phyloP scores from a whole-genome alignment of 2,888 invertebrate species.

The Drosophila anomalata region DNA sequence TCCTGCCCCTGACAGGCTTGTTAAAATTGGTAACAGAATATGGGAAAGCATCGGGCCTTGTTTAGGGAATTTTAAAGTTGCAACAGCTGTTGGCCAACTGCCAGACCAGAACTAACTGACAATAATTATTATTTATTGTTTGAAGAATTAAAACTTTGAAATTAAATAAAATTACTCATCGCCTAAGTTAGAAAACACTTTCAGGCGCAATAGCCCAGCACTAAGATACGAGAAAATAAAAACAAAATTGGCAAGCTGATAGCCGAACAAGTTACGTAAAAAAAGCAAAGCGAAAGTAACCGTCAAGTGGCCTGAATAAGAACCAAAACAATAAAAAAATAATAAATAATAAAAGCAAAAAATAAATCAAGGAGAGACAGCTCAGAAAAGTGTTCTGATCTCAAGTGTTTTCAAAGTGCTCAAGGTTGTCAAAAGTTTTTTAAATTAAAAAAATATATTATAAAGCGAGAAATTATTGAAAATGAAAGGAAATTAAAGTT shows the following conservation, averaged over 20 bases:
- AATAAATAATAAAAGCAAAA: not conserved
- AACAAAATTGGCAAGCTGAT: conserved; percentile 31
- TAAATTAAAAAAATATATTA: not conserved
- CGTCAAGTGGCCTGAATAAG: conserved; percentile 26
- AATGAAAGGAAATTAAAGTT: not conserved
- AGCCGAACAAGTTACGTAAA: conserved; percentile 14
- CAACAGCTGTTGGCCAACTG: conserved; percentile 58
- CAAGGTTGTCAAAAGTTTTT: not conserved
- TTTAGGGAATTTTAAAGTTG: conserved; percentile 7
- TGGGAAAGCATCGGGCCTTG: conserved; percentile 2
- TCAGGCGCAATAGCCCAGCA: conserved; percentile 10
- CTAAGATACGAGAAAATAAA: not conserved
- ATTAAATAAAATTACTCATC: conserved; percentile 10
- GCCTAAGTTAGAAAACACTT: conserved; percentile 9
- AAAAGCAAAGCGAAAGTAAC: conserved; percentile 21
- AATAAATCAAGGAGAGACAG: not conserved
- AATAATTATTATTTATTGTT: conserved; percentile 58
- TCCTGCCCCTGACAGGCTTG: not conserved
- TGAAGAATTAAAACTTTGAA: not conserved
- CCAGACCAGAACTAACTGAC: conserved; percentile 50
- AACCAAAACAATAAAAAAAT: conserved; percentile 4
- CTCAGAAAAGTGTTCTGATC: not conserved
- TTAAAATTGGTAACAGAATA: conserved; percentile 11
- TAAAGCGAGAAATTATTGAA: not conserved
- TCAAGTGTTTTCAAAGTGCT: conserved; percentile 2